A percentile compares a stretch with the other conserved stretches of the same genome.
Conservation (phyloP, 2,888 invertebrate genomes). For the Pocota personata region DNA sequence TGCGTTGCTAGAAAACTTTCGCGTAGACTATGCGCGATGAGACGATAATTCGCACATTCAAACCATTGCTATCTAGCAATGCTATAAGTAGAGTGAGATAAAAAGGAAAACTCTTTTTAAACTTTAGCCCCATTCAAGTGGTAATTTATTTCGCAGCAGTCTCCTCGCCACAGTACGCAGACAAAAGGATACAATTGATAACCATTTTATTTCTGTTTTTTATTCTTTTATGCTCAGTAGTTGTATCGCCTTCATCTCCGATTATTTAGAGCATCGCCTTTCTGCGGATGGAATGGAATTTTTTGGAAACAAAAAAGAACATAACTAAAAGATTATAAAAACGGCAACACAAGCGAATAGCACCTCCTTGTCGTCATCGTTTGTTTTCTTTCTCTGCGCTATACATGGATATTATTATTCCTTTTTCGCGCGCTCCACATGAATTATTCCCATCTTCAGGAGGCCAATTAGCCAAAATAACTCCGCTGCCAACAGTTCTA, state of each 20-base stretch:
- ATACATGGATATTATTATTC: constrained; percentile 56
- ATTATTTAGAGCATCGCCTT: constrained; percentile 42
- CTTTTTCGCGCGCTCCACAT: constrained; percentile 59
- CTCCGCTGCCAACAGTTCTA: constrained; percentile 49
- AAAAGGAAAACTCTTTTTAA: constrained; percentile 19
- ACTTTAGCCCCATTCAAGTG: constrained; percentile 47
- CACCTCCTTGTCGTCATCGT: background rate
- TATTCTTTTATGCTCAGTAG: background rate
- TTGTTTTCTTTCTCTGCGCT: background rate
- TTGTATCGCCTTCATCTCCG: background rate
- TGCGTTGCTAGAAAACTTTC: constrained; percentile 8
- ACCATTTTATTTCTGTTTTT: constrained; percentile 39
- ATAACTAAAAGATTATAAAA: constrained; percentile 40
- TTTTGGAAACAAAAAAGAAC: background rate
- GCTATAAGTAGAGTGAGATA: background rate
- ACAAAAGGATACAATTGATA: constrained; percentile 67
- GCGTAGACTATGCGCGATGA: background rate
- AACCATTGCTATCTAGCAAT: background rate
- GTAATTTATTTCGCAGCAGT: constrained; percentile 57
- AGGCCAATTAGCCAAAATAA: constrained; percentile 72
- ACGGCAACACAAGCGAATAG: constrained; percentile 10
- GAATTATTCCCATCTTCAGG: constrained; percentile 70
- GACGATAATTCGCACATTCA: background rate
- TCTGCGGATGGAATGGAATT: constrained; percentile 46
- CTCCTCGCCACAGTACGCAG: constrained; percentile 13